Evolutionary conservation across 2,113 vertebrate species (phyloP), one percentile per base, ranked within the genome.

Genomic region (Eurypyga helias): DNA sequence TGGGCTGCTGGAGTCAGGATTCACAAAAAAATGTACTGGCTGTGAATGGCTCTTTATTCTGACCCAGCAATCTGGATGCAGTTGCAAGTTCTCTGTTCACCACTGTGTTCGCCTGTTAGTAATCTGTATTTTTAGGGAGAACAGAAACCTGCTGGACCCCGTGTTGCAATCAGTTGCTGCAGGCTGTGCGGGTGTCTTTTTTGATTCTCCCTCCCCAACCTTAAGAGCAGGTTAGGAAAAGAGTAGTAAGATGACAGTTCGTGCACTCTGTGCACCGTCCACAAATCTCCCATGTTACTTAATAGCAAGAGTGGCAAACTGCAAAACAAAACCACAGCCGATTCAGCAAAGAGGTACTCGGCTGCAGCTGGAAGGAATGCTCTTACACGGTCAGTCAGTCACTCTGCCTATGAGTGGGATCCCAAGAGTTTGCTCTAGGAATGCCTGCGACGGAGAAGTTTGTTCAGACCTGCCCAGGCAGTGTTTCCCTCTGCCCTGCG

Each of bases 1-100:
- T 17, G 43, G 91, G 91, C 72, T 93, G 89, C 65, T 94, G 89
- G 87, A 95, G 65, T 61, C 89, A 95, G 91, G 91, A 87, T 80
- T 91, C 67, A 76, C 71, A 61, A 80, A 57, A 92, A 94, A 93
- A 93, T 58, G 62, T 60, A 72, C 83, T 29, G 54, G 46, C 70
- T 62, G 36, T 95, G 93, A 96, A 96, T 73, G 66, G 70, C 17
- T 93, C 92, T 95, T 94, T 94, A 95, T 82, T 83, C 81, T 83
- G 62, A 95, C 17, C 38, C 77, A 85, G 73, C 77, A 92, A 52
- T 38, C 65, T 57, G 73, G 31, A 87, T 1, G 3, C 2, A 4
- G 52, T 57, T 78, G 72, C 69, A 89, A 31, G 57, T 76, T 90
- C 81, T 81, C 77, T 76, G 61, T 12, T 86, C 75, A 69, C 36